Percentiles rank a stretch among this genome's conserved stretches.
Conservation (phyloP, 2,888 invertebrate species). For the Podabrus alpinus region DNA sequence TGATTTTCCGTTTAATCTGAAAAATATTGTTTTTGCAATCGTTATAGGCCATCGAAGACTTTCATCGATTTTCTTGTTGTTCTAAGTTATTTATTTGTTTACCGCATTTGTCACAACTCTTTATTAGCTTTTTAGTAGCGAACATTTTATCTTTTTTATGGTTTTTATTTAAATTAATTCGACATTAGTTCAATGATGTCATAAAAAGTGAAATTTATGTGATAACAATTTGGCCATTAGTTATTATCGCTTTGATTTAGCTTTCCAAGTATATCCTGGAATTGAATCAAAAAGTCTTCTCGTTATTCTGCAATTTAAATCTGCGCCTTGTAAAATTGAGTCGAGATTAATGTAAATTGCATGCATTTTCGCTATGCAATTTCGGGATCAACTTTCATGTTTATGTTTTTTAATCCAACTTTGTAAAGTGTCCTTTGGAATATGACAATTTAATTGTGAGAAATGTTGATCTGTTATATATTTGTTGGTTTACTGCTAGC, state of each 20-base stretch:
- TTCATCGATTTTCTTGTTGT: conserved; percentile 2
- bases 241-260: not conserved
- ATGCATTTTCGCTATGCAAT: not conserved
- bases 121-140: conserved; percentile 1
- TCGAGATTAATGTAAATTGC: not conserved
- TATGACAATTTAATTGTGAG: not conserved
- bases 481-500: not conserved
- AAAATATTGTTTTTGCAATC: conserved; percentile 17
- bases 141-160: not conserved
- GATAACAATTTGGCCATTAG: not conserved
- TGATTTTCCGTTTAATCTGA: conserved; percentile 22
- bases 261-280: not conserved
- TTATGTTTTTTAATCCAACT: not conserved
- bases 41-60: not conserved
- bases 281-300: not conserved
- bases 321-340: not conserved
- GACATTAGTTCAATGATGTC: not conserved
- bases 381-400: not conserved
- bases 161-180: conserved; percentile 1
- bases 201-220: not conserved
- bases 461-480: not conserved
- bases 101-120: conserved; percentile 3
- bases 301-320: not conserved
- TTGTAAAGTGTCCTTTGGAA: not conserved
- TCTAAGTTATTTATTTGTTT: conserved; percentile 9